Conservation (phyloP, 2,888 invertebrate genomes). For the Kuschelorhynchus macadamiae region DNA sequence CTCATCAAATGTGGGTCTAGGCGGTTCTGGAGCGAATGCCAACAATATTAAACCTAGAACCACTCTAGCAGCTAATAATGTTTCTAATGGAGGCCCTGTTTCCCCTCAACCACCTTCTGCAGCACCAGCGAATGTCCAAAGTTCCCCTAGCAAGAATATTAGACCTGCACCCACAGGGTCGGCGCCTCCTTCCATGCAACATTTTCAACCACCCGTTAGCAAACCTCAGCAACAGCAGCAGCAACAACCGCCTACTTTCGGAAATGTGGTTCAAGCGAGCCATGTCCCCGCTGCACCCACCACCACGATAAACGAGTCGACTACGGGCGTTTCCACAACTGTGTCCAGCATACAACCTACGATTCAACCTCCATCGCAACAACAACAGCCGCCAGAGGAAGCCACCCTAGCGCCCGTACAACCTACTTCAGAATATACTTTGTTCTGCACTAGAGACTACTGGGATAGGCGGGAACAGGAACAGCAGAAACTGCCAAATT, state of each 20-base stretch:
- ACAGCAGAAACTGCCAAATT: slow-evolving; percentile 76
- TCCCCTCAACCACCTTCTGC: slow-evolving; percentile 59
- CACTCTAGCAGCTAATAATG: slow-evolving; percentile 49
- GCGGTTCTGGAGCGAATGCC: slow-evolving; percentile 35
- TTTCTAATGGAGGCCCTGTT: slow-evolving; percentile 58
- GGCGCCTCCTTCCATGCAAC: slow-evolving; percentile 67
- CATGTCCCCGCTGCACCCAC: slow-evolving; percentile 15
- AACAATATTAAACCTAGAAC: slow-evolving; percentile 22
- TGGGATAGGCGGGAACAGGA: slow-evolving; percentile 73
- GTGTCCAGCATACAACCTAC: slow-evolving; percentile 7
- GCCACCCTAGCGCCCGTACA: slow-evolving; percentile 46
- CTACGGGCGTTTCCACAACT: slow-evolving; percentile 13
- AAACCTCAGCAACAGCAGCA: slow-evolving; percentile 14
- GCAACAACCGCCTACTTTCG: slow-evolving; percentile 19
- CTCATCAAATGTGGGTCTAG: slow-evolving; percentile 44
- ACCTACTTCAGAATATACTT: slow-evolving; percentile 84
- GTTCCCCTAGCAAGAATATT: slow-evolving; percentile 61
- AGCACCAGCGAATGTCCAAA: slow-evolving; percentile 54
- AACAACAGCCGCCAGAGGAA: slow-evolving; percentile 34
- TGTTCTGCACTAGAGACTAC: slow-evolving; percentile 85
- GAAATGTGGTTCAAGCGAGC: slow-evolving; percentile 22
- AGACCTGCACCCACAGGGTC: slow-evolving; percentile 66
- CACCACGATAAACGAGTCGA: slow-evolving; percentile 4
- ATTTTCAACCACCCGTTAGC: slow-evolving; percentile 58
- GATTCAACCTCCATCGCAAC: slow-evolving; percentile 12